Conservation (phyloP, 2,888 invertebrate genomes). For the Didymodactylos carnosus region DNA sequence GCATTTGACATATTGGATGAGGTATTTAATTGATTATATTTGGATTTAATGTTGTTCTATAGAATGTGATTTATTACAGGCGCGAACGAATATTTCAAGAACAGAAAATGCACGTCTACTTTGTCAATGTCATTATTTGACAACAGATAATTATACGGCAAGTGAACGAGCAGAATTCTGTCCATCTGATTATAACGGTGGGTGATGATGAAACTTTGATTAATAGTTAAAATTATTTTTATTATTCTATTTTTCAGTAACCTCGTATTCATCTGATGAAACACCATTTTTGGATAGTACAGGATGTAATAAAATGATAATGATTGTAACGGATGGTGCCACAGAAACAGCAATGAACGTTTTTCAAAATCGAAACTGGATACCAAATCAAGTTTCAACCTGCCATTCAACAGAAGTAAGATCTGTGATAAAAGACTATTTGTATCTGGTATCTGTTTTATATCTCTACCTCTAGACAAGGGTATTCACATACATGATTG, state of each 20-base stretch:
- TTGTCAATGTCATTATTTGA: background rate
- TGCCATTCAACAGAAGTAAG: background rate
- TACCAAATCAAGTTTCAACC: background rate
- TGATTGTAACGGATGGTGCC: conserved; percentile 95
- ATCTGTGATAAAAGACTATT: no score
- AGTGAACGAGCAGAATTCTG: background rate
- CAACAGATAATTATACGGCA: background rate
- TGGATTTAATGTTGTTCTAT: no score
- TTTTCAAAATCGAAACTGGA: conserved; percentile 72
- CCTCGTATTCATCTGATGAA: background rate
- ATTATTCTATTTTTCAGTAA: background rate
- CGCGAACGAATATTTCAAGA: background rate
- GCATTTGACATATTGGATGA: background rate
- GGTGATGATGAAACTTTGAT: background rate
- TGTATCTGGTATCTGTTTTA: background rate
- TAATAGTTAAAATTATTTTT: background rate
- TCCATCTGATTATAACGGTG: background rate
- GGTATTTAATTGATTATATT: no score
- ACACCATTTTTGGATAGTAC: conserved; percentile 11
- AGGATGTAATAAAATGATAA: conserved; percentile 87
- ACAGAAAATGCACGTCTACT: background rate
- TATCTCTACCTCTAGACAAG: conserved; percentile 34
- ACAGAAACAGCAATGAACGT: conserved; percentile 78
- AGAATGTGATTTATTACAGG: no score
- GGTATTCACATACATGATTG: conserved; percentile 92